Conservation (phyloP, 2,113 vertebrate genomes). For the Cinclus cinclus region DNA sequence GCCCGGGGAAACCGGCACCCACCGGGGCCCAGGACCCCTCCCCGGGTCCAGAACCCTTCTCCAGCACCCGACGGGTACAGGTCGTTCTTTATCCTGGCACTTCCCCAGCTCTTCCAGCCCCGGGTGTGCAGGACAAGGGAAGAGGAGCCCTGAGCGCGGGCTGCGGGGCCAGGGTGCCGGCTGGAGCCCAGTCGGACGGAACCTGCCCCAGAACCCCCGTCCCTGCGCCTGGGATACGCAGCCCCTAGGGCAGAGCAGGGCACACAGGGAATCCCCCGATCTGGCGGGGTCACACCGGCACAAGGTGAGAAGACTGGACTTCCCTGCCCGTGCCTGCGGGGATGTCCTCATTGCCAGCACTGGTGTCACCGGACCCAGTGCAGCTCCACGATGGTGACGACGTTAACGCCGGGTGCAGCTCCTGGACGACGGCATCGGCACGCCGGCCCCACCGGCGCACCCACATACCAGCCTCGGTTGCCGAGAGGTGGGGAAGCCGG, state of each 20-base stretch:
- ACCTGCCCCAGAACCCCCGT: background rate
- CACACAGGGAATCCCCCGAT: background rate
- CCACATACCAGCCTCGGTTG: slow-evolving; percentile 72
- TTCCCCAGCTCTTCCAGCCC: background rate
- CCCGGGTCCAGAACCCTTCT: background rate
- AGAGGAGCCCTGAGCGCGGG: background rate
- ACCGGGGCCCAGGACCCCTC: background rate
- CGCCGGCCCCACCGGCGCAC: slow-evolving; percentile 2
- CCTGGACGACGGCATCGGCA: slow-evolving; percentile 43
- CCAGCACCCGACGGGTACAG: background rate
- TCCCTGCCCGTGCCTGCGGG: rapidly evolving
- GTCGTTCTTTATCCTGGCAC: background rate
- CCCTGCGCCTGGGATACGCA: background rate
- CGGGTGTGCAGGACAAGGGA: rapidly evolving
- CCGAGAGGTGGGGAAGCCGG: slow-evolving; percentile 60
- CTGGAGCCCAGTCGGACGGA: background rate
- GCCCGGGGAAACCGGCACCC: background rate
- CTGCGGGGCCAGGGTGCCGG: too few relatives aligned
- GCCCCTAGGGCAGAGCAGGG: background rate
- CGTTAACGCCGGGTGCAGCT: background rate
- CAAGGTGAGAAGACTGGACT: rapidly evolving
- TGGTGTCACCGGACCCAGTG: background rate
- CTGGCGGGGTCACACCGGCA: too few relatives aligned
- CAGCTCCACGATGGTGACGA: background rate
- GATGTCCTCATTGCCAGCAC: background rate